phyloP scores from a whole-genome alignment of 1,140 invertebrate species.

The Dermatophagoides farinae region DNA sequence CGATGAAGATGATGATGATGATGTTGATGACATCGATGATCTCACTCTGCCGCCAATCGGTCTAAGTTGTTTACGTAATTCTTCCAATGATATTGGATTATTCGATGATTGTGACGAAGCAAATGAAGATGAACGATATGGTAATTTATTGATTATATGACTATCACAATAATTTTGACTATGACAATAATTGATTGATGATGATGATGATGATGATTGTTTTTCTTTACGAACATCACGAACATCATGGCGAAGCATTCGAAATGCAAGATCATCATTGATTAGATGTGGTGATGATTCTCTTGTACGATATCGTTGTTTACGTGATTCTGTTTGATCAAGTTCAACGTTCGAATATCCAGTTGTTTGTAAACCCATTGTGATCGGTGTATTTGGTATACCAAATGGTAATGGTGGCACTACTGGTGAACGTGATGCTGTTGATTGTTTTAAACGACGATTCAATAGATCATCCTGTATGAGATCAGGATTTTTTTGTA shows the following conservation, averaged over 20 bases:
- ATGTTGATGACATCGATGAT: too few relatives aligned
- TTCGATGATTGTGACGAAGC: too few relatives aligned
- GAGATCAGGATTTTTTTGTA: conserved; percentile 46
- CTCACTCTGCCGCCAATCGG: too few relatives aligned
- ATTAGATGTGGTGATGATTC: conserved; percentile 46
- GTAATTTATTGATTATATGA: too few relatives aligned
- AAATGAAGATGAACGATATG: too few relatives aligned
- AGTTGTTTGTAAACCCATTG: conserved; percentile 42
- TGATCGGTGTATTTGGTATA: conserved; percentile 41
- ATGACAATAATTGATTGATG: too few relatives aligned
- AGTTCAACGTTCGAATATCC: conserved; percentile 52
- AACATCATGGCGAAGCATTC: conserved; percentile 54
- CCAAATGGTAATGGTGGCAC: conserved; percentile 62
- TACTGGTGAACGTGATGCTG: conserved; percentile 42
- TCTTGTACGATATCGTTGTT: background rate
- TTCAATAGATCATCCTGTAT: conserved; percentile 61
- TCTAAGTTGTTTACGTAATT: too few relatives aligned
- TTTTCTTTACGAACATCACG: background rate
- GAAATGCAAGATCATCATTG: conserved; percentile 62
- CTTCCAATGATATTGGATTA: too few relatives aligned
- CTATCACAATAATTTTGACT: too few relatives aligned
- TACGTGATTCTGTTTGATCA: background rate
- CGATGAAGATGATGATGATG: too few relatives aligned
- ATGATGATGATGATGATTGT: too few relatives aligned
- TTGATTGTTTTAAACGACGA: conserved; percentile 50